Evolutionary conservation across 1,140 invertebrate genomes (phyloP).

Genomic region (Heliothis virescens): DNA sequence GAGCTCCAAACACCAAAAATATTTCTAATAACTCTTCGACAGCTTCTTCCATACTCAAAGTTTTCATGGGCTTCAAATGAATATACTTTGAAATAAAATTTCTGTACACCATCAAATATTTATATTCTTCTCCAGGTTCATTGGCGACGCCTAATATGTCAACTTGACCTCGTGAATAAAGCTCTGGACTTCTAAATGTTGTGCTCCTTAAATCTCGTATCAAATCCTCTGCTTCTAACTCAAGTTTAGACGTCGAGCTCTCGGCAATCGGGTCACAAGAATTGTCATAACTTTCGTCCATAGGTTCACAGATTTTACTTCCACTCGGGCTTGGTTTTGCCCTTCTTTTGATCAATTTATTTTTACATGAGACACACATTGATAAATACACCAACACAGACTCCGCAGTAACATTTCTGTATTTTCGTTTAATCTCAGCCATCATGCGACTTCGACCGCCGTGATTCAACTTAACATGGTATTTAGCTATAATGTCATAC

Average conservation of each 20-base stretch:
- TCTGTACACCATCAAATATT: constrained; percentile 69
- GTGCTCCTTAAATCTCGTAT: background rate
- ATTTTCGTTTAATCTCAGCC: constrained; percentile 61
- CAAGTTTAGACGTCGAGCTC: constrained; percentile 12
- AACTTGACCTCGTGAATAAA: constrained; percentile 67
- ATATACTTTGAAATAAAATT: constrained; percentile 65
- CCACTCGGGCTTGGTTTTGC: constrained; percentile 6
- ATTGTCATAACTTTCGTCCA: constrained; percentile 13
- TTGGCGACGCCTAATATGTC: constrained; percentile 63
- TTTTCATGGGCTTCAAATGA: constrained; percentile 66
- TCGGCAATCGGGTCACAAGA: constrained; percentile 8
- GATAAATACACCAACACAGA: constrained; percentile 64
- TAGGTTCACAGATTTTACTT: constrained; percentile 25
- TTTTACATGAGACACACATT: constrained; percentile 62
- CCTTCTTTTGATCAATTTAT: constrained; percentile 50
- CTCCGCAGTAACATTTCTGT: constrained; percentile 66
- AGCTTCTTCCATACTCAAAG: constrained; percentile 58
- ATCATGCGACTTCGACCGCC: constrained; percentile 63
- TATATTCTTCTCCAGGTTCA: constrained; percentile 59
- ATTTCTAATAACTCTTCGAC: constrained; percentile 63
- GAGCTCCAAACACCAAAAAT: constrained; percentile 70
- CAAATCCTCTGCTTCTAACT: constrained; percentile 34
- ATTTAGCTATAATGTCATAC: constrained; percentile 65
- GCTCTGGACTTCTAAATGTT: constrained; percentile 57
- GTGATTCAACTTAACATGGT: constrained; percentile 65